Percentiles rank a stretch among this genome's conserved stretches.
These are phyloP conservation scores for Dolichopus griseipennis DNA, from an alignment of 2,888 invertebrate species.

Conservation along the genomic window DNA sequence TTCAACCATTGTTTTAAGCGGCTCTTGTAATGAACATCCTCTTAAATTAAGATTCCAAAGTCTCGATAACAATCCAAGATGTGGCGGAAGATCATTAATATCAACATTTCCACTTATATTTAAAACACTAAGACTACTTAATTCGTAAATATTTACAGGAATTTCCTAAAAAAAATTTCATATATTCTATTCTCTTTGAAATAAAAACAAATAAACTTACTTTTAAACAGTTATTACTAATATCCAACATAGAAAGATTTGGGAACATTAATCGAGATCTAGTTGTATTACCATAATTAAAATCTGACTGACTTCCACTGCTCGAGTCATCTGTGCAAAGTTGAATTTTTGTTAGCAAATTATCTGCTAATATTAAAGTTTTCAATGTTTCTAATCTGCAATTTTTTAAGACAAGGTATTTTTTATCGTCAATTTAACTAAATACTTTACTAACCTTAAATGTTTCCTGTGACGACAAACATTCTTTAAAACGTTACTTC, in stretches of 20 bases:
- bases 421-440: not conserved
- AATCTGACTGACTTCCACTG: constrained; percentile 53
- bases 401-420: not conserved
- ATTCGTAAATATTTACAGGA: constrained; percentile 74
- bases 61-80: constrained; percentile 88
- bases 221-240: constrained; percentile 75
- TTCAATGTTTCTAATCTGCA: constrained; percentile 36
- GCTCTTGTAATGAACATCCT: constrained; percentile 81
- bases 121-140: constrained; percentile 82
- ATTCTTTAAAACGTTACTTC: constrained; percentile 66
- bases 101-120: constrained; percentile 71
- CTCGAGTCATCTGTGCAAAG: constrained; percentile 65
- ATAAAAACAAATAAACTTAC: constrained; percentile 17
- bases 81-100: constrained; percentile 81
- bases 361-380: constrained; percentile 66
- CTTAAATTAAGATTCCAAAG: constrained; percentile 93
- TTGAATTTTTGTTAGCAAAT: constrained; percentile 71
- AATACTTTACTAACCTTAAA: constrained; percentile 52
- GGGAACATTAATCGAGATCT: constrained; percentile 78
- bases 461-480: constrained; percentile 82
- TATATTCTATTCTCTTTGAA: not conserved
- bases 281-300: constrained; percentile 48
- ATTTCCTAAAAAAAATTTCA: constrained; percentile 48
- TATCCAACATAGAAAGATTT: constrained; percentile 87
- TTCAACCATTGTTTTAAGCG: constrained; percentile 81